Percentiles rank a stretch among this genome's conserved stretches.
phyloP scores from a whole-genome alignment of 2,113 vertebrate species.

The Lycaon pictus region DNA sequence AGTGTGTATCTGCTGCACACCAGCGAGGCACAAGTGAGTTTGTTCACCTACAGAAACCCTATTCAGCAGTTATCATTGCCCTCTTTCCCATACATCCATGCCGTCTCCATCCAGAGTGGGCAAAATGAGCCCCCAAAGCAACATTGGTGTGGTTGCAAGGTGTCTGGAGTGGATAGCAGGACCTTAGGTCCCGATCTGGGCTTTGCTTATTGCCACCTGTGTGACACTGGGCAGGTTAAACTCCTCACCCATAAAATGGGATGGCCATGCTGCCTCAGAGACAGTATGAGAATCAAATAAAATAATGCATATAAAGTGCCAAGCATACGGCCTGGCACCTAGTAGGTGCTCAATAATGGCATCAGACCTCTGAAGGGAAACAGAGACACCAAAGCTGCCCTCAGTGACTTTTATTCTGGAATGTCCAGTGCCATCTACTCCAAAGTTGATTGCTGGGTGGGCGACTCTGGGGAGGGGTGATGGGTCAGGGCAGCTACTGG shows the following conservation, averaged over 20 bases:
- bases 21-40: neutral
- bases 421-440: neutral
- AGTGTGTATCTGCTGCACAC: neutral
- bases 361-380: neutral
- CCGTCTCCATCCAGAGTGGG: neutral
- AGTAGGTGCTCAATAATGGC: neutral
- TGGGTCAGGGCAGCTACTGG: neutral
- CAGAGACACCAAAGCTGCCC: neutral
- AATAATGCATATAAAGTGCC: neutral
- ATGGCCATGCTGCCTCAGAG: neutral
- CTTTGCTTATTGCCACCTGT: neutral
- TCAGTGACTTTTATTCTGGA: neutral
- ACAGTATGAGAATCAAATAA: neutral
- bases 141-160: neutral
- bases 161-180: neutral
- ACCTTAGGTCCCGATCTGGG: neutral
- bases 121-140: neutral
- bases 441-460: too few species aligned
- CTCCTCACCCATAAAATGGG: neutral
- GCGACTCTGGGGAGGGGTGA: rapidly evolving
- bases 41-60: neutral
- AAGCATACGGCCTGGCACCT: neutral
- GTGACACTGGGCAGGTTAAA: neutral
- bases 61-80: neutral
- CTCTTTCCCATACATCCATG: neutral